These are phyloP conservation scores for Cotesia vestalis DNA, from an alignment of 1,140 invertebrate species.

Conservation along the genomic window DNA sequence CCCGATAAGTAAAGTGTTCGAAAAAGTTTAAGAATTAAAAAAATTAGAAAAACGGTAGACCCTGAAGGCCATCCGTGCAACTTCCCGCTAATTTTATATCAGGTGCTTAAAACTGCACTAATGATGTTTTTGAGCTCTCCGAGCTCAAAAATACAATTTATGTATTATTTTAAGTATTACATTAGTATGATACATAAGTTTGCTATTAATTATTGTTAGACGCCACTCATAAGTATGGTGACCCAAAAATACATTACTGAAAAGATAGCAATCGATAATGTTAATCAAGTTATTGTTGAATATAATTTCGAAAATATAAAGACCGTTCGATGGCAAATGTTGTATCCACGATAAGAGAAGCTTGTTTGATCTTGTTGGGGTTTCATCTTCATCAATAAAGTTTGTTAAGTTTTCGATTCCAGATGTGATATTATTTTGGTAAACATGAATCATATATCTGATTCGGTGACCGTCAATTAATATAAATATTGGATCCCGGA, in stretches of 20 bases:
- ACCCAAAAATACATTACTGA: background rate
- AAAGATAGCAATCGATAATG: background rate
- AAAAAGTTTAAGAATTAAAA: no score
- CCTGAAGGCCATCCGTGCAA: no score
- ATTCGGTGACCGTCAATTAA: background rate
- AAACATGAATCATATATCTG: background rate
- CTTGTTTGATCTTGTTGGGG: background rate
- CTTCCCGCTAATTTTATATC: no score
- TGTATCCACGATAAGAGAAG: background rate
- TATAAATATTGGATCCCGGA: background rate
- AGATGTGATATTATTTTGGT: background rate
- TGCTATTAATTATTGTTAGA: background rate
- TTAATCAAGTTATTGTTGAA: background rate
- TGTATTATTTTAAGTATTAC: no score
- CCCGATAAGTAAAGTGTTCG: no score
- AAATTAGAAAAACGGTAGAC: no score
- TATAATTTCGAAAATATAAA: background rate
- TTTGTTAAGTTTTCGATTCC: background rate
- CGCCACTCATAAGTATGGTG: background rate
- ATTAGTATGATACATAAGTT: background rate
- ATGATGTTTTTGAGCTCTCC: no score
- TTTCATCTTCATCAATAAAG: background rate
- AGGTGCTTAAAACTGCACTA: no score
- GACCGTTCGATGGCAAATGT: background rate
- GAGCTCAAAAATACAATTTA: no score